Evolutionary conservation across 2,113 vertebrate species (phyloP).

Genomic region (Bombycilla garrulus): DNA sequence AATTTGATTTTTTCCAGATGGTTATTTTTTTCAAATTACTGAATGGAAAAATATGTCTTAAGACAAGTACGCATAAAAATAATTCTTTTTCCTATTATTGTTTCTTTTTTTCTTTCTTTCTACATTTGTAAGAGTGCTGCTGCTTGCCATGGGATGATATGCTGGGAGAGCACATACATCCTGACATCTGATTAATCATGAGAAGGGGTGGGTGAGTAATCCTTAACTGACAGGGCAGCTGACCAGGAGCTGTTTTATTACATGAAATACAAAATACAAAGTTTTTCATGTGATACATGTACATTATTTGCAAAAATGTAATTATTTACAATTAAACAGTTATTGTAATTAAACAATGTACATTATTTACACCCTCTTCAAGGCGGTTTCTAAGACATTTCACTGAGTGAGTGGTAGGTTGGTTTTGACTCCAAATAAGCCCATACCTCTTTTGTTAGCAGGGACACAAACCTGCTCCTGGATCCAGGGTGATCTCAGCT

Average conservation of each 20-base stretch:
- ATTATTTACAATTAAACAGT: too few relatives aligned
- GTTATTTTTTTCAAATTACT: constrained; percentile 77
- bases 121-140: constrained; percentile 54
- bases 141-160: constrained; percentile 65
- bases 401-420: neutral
- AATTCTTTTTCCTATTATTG: constrained; percentile 72
- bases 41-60: constrained; percentile 77
- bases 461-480: neutral
- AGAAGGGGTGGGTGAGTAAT: constrained; percentile 52
- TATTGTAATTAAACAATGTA: neutral
- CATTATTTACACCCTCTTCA: constrained; percentile 38
- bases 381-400: neutral
- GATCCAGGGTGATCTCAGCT: constrained; percentile 18
- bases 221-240: constrained; percentile 72
- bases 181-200: constrained; percentile 76
- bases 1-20: constrained; percentile 83
- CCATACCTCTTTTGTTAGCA: neutral
- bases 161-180: constrained; percentile 61
- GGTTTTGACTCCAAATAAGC: neutral
- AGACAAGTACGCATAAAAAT: constrained; percentile 74
- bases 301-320: constrained; percentile 24
- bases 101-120: constrained; percentile 14
- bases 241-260: constrained; percentile 68
- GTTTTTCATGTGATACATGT: neutral
- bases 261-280: constrained; percentile 50